These are phyloP conservation scores for Lycophotia porphyrea DNA, from an alignment of 2,888 invertebrate species.

Conservation along the genomic window DNA sequence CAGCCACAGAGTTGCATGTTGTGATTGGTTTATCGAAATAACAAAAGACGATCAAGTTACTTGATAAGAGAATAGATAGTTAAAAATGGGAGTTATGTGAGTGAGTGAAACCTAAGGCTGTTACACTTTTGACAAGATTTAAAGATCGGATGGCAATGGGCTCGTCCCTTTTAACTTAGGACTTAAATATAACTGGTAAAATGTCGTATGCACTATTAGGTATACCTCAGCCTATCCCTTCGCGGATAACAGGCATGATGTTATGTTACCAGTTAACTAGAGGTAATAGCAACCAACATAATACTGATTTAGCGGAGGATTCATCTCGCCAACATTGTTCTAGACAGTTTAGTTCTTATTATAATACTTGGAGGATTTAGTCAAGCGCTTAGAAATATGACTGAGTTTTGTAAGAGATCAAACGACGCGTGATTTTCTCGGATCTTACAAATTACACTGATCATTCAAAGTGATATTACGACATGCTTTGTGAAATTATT, in stretches of 20 bases:
- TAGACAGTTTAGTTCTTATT: constrained; percentile 3
- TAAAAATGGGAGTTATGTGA: no score
- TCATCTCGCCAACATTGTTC: constrained; percentile 3
- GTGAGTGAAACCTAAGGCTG: no score
- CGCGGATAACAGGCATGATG: neutral
- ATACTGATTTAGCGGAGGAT: neutral
- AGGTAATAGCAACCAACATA: neutral
- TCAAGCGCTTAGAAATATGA: constrained; percentile 11
- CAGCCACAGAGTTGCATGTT: no score
- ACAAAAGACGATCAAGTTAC: no score
- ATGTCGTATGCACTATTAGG: neutral
- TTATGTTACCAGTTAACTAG: neutral
- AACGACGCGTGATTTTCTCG: constrained; percentile 12
- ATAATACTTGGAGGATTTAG: constrained; percentile 6
- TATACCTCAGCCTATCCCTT: neutral
- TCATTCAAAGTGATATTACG: neutral
- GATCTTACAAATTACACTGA: constrained; percentile 8
- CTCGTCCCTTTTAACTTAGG: no score
- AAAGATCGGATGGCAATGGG: no score
- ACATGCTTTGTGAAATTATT: neutral
- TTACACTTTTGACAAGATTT: no score
- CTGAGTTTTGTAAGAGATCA: neutral
- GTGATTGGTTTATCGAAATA: no score
- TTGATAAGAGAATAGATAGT: no score
- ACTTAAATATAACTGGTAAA: no score